Conservation (phyloP, 2,888 invertebrate species). For the Aspidiotus rigidus region DNA sequence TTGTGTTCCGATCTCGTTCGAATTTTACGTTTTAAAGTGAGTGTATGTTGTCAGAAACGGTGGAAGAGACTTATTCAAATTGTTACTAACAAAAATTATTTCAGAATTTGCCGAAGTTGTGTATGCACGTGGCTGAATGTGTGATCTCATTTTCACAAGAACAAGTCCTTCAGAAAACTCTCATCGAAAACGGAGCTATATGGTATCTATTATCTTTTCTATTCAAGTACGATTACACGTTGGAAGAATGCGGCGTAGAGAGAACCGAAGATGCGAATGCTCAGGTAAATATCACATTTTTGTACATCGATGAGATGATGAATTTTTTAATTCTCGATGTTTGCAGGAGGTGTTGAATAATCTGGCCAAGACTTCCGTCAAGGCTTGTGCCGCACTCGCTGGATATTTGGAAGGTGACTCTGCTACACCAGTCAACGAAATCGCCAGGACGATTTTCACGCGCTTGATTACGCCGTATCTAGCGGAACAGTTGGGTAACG, state of each 20-base stretch:
- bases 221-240: conserved; percentile 92
- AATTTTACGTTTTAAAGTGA: conserved; percentile 73
- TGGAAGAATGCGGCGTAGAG: conserved; percentile 91
- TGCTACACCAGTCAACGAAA: conserved; percentile 50
- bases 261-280: conserved; percentile 74
- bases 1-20: conserved; percentile 78
- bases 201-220: conserved; percentile 85
- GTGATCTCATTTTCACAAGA: conserved; percentile 80
- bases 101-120: conserved; percentile 71
- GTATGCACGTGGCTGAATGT: conserved; percentile 82
- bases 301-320: background rate
- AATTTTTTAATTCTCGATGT: conserved; percentile 25
- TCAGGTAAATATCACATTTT: conserved; percentile 45
- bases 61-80: background rate
- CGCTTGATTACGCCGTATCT: conserved; percentile 80
- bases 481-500: conserved; percentile 62
- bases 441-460: conserved; percentile 53
- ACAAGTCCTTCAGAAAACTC: conserved; percentile 70
- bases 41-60: conserved; percentile 13
- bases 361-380: conserved; percentile 75
- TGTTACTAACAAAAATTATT: conserved; percentile 33
- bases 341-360: conserved; percentile 84
- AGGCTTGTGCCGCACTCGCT: conserved; percentile 73
- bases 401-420: conserved; percentile 56
- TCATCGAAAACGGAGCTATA: conserved; percentile 75